These are phyloP conservation scores for Drosophila eohydei DNA, from an alignment of 2,888 invertebrate species.

Conservation along the genomic window DNA sequence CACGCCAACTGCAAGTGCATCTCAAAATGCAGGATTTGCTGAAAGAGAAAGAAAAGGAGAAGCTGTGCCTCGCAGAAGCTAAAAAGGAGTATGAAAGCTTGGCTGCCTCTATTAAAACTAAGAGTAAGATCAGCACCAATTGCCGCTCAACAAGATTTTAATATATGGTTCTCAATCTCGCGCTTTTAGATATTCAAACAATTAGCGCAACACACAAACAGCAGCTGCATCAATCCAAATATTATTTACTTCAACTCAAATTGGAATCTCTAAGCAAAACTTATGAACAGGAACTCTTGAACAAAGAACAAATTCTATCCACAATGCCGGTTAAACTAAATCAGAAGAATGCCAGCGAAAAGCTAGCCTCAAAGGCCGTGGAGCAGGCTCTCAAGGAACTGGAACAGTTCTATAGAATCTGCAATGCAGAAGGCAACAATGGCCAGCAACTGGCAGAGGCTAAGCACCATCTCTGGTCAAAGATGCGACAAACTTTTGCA, in stretches of 20 bases:
- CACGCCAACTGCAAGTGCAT: constrained; percentile 78
- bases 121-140: constrained; percentile 68
- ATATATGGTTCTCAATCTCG: background rate
- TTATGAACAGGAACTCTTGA: constrained; percentile 68
- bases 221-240: constrained; percentile 63
- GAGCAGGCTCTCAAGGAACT: constrained; percentile 76
- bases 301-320: constrained; percentile 64
- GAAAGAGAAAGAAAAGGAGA: constrained; percentile 59
- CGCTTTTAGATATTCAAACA: constrained; percentile 75
- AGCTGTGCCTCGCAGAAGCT: constrained; percentile 56
- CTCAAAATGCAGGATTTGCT: constrained; percentile 77
- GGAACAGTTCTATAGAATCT: constrained; percentile 77
- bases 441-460: constrained; percentile 59
- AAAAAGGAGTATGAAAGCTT: constrained; percentile 72
- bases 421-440: constrained; percentile 57
- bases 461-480: constrained; percentile 78
- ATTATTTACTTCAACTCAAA: constrained; percentile 78
- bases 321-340: constrained; percentile 82
- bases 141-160: background rate
- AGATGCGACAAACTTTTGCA: constrained; percentile 77
- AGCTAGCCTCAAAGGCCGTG: constrained; percentile 68
- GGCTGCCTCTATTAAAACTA: constrained; percentile 75
- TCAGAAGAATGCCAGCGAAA: constrained; percentile 77
- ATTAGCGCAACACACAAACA: constrained; percentile 73
- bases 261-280: constrained; percentile 62